Base-by-base conservation (phyloP, 2,113 vertebrate genomes). In the Malurus melanocephalus region DNA sequence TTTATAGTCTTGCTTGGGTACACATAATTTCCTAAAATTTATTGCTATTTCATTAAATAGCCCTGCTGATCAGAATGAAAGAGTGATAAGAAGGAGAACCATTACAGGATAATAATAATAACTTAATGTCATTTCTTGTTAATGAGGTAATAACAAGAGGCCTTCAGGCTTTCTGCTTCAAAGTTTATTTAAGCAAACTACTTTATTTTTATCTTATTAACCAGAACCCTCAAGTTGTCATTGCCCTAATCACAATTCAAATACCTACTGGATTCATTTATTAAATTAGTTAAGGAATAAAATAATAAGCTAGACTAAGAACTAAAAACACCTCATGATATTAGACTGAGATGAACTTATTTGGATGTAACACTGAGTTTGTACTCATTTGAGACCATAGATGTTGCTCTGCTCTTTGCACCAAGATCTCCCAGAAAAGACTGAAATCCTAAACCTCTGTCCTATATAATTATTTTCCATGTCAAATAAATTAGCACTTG, bases 111-210 rank as follows among this genome's bases (percentile, higher is more conserved):
- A 88, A 93, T 86, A 93, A 88, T 55, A 94, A 92, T 20, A 93
- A 85, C 74, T 92, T 94, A 73, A 93, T 77, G 56, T 81, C 69
- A 82, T 88, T 90, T 90, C 91, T 88, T 93, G 93, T 94, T 96
- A 96, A 96, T 88, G 92, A 93, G 84, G 84, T 59, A 94, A 84
- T 94, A 95, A 94, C 75, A 93, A 81, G 62, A 93, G 23, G 84
- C 75, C 84, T 95, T 92, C 64, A 77, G 83, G 74, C 84, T 92
- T 94, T 90, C 46, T 83, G 87, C 83, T 92, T 90, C 79, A 14
- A 93, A 88, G 92, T 94, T 94, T 94, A 94, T 90, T 93, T 94
- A 95, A 90, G 67, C 51, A 75, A 89, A 92, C 56, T 88, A 92
- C 67, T 90, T 77, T 53, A 83, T 64, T 89, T 93, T 87, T 92